These are phyloP conservation scores for Leucoptera coffeella DNA, from an alignment of 2,888 invertebrate genomes.

Conservation along the genomic window DNA sequence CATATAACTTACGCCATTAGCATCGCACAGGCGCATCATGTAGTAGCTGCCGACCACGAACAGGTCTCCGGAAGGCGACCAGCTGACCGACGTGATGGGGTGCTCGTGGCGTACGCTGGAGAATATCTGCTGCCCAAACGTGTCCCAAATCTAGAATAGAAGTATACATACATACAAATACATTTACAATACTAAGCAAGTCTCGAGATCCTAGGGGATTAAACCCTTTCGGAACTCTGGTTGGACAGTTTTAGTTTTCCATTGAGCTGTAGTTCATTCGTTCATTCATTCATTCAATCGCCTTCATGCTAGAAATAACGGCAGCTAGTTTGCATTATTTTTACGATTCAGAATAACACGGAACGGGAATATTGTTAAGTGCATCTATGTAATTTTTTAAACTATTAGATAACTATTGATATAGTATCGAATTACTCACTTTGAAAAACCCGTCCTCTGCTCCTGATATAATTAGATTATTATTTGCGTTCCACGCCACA, in stretches of 20 bases:
- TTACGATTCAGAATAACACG: too few species aligned
- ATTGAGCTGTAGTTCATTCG: too few species aligned
- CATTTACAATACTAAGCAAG: too few species aligned
- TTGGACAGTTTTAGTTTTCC: too few species aligned
- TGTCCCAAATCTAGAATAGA: constrained; percentile 74
- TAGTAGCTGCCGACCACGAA: constrained; percentile 93
- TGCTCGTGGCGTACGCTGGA: constrained; percentile 80
- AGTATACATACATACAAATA: neutral
- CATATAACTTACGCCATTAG: constrained; percentile 76
- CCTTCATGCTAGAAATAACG: too few species aligned
- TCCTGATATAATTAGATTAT: constrained; percentile 88
- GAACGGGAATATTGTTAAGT: too few species aligned
- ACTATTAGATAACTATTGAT: too few species aligned
- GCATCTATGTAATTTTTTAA: too few species aligned
- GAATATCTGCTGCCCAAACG: constrained; percentile 81
- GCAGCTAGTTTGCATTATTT: too few species aligned
- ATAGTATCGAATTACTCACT: constrained; percentile 47
- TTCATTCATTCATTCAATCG: too few species aligned
- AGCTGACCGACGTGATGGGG: constrained; percentile 85
- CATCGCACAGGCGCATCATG: constrained; percentile 86
- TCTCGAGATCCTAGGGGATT: too few species aligned
- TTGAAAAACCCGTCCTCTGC: constrained; percentile 91
- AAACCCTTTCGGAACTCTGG: too few species aligned
- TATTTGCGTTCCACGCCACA: constrained; percentile 91
- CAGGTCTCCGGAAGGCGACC: constrained; percentile 86